A percentile compares a stretch with the other conserved stretches of the same genome.
Evolutionary conservation across 2,888 invertebrate species (phyloP).

Genomic region (Lycocerus yunnanus): DNA sequence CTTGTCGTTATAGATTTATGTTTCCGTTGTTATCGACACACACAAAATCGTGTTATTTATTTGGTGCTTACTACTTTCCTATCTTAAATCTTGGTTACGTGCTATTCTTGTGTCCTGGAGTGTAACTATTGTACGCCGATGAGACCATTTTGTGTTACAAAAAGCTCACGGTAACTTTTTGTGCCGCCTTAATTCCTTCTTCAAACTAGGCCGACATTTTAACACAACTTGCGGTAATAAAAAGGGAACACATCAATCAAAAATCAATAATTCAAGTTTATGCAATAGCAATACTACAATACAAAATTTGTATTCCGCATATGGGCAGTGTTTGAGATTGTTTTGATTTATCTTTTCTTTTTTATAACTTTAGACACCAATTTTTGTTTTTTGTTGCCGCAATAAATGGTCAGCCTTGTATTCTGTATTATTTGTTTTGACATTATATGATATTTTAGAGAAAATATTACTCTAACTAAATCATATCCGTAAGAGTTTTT

Average conservation of each 20-base stretch:
- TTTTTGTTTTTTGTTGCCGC: not conserved
- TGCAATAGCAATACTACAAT: not conserved
- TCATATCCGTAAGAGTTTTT: not conserved
- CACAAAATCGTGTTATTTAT: conserved; percentile 30
- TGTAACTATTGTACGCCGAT: not conserved
- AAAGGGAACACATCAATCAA: not conserved
- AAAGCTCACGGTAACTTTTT: not conserved
- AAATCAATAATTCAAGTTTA: not conserved
- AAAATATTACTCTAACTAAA: not conserved
- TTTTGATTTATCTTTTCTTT: not conserved
- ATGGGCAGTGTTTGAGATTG: not conserved
- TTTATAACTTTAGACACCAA: not conserved
- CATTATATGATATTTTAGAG: not conserved
- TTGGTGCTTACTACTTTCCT: conserved; percentile 29
- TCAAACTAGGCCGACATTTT: not conserved
- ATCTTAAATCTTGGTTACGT: conserved; percentile 27
- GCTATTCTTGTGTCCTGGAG: conserved; percentile 12
- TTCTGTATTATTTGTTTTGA: not conserved
- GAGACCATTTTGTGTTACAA: not conserved
- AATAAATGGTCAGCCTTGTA: not conserved
- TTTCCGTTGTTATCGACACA: conserved; percentile 28
- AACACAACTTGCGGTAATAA: not conserved
- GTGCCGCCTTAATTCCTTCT: not conserved
- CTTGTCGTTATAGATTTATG: conserved; percentile 27
- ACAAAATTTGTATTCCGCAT: not conserved